Percentiles rank a stretch among this genome's conserved stretches.
Conservation (phyloP, 2,888 invertebrate species). For the Selenia dentaria region DNA sequence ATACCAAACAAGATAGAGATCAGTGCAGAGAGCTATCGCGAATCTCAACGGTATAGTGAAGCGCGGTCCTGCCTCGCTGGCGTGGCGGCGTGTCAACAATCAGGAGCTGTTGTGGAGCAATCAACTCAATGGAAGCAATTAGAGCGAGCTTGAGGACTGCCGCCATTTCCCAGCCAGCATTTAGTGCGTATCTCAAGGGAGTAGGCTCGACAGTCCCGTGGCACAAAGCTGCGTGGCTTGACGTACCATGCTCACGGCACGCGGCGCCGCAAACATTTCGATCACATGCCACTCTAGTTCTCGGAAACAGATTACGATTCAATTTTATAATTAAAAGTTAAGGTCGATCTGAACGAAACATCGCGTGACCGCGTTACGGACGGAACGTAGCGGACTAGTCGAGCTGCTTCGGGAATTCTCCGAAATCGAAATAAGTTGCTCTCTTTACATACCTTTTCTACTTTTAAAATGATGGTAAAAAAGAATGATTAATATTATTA, state of each 20-base stretch:
- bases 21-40: too few species aligned
- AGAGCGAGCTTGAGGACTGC: conserved; percentile 7
- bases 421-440: too few species aligned
- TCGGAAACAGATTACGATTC: conserved; percentile 37
- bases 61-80: not conserved
- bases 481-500: too few species aligned
- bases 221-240: not conserved
- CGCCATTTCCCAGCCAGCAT: not conserved
- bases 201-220: conserved; percentile 2
- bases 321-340: conserved; percentile 44
- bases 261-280: conserved; percentile 16
- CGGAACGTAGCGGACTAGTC: not conserved
- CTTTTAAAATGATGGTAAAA: too few species aligned
- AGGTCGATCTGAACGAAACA: conserved; percentile 7
- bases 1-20: too few species aligned
- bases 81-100: conserved; percentile 5
- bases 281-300: conserved; percentile 34
- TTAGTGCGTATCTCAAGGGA: not conserved
- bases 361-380: conserved; percentile 19
- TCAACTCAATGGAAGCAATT: conserved; percentile 37
- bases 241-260: conserved; percentile 13
- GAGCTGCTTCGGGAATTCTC: not conserved
- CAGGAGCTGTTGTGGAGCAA: conserved; percentile 18
- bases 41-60: too few species aligned
- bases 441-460: too few species aligned